Evolutionary conservation across 2,888 invertebrate species (phyloP).

Genomic region (Amphipoea oculea): DNA sequence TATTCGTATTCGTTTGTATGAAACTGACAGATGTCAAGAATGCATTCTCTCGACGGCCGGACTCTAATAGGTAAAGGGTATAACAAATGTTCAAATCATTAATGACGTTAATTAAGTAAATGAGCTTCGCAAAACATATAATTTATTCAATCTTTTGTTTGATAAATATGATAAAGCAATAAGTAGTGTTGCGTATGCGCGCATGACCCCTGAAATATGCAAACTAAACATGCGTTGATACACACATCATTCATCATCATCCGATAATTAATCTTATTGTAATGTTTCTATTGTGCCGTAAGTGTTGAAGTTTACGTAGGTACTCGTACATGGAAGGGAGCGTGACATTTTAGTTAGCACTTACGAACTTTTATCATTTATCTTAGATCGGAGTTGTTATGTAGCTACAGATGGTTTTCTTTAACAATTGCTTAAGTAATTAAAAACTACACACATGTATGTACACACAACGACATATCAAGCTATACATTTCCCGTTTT

Average conservation of each 20-base stretch:
- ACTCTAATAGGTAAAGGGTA: background rate
- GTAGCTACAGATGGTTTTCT: background rate
- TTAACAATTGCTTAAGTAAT: background rate
- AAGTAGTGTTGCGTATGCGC: slow-evolving; percentile 48
- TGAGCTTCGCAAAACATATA: slow-evolving; percentile 11
- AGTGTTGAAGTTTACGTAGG: slow-evolving; percentile 33
- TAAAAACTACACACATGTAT: background rate
- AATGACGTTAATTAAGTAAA: background rate
- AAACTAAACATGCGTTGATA: slow-evolving; percentile 42
- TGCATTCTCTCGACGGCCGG: background rate
- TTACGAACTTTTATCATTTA: background rate
- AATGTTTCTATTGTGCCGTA: slow-evolving; percentile 59
- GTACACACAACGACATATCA: too few species aligned
- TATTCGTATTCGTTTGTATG: background rate
- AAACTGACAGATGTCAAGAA: background rate
- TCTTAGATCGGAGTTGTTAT: background rate
- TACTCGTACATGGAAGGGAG: background rate
- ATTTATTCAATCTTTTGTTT: slow-evolving; percentile 18
- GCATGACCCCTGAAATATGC: slow-evolving; percentile 62
- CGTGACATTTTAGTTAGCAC: slow-evolving; percentile 21
- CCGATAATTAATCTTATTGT: slow-evolving; percentile 71
- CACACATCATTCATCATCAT: slow-evolving; percentile 67
- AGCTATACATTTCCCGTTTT: too few species aligned
- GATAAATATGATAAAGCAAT: slow-evolving; percentile 20
- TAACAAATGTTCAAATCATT: background rate